Percentiles rank a stretch among this genome's conserved stretches.
Conservation (phyloP, 2,113 vertebrate species). For the Platysteira castanea region DNA sequence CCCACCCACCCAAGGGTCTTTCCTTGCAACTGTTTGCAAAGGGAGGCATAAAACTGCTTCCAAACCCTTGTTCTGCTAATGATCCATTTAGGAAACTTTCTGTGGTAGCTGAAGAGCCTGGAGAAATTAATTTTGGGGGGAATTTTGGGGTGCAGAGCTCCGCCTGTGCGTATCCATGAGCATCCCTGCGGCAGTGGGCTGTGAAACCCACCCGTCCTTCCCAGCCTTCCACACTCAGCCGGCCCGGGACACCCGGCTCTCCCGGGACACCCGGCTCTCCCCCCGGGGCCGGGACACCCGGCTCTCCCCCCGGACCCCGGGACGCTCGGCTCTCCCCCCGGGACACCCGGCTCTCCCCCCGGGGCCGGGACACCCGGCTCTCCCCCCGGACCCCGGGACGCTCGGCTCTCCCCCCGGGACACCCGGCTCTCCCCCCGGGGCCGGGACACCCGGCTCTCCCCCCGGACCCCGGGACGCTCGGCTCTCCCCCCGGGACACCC, state of each 20-base stretch:
- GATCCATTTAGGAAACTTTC: not conserved
- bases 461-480: too few species aligned
- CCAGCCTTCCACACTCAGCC: accelerated
- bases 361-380: too few species aligned
- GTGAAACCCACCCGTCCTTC: not conserved
- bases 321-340: too few species aligned
- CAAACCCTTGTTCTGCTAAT: not conserved
- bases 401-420: too few species aligned
- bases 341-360: too few species aligned
- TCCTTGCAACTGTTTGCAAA: conserved; percentile 50
- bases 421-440: too few species aligned
- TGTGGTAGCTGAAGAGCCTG: not conserved
- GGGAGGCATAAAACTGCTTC: conserved; percentile 36
- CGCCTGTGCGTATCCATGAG: accelerated
- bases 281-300: too few species aligned
- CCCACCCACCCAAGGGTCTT: not conserved
- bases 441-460: too few species aligned
- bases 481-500: too few species aligned
- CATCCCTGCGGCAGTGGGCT: accelerated
- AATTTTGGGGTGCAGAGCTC: not conserved
- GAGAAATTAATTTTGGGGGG: not conserved
- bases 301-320: too few species aligned
- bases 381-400: too few species aligned
- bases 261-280: too few species aligned
- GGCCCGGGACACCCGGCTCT: not conserved